Base-by-base conservation (phyloP, 2,888 invertebrate genomes). In the Tinea pellionella region DNA sequence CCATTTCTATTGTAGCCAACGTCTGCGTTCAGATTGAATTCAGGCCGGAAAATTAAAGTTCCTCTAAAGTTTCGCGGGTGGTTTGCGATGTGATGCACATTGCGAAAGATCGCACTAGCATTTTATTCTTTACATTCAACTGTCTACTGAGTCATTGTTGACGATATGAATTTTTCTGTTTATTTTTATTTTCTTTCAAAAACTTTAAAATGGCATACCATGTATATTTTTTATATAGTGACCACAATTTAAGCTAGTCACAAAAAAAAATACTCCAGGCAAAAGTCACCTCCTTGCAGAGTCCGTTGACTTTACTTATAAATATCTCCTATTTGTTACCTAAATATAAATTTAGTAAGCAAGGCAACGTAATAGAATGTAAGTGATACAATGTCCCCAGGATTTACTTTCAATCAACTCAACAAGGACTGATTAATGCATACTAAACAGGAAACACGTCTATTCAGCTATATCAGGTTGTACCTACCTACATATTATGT, bases 351-450 rank as follows among this genome's bases (percentile, higher is more conserved):
- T 24, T 24, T 24, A 24, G 24, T 24, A 24, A 24, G 24, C 3
- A n/a, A n/a, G n/a, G n/a, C n/a, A n/a, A n/a, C n/a, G n/a, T n/a
- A 24, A 24, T 24, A 24, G 3, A 24, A 24, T 24, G 6, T 24
- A 24, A 24, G 12, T 12, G 32, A 57, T 15, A 12, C 32, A 32
- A 57, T 57, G 57, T 55, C 55, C 59, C 41, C 16, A 32, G 83
- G 85, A 83, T 85, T 83, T 78, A 79, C 79, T 84, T 84, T 84
- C 85, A 86, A 85, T 86, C 85, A 84, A 80, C 67, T 64, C 72
- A 18, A 24, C 24, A 24, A 12, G 74, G 70, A 71, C 70, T 83
- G 80, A 85, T 85, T 84, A 84, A 86, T 86, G 85, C 84, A 85
- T 85, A 85, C 84, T 82, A 85, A 85, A 80, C 78, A 84, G 81